Evolutionary conservation across 2,797 vertebrate genomes (phyloP).

Genomic region (Potorous gilbertii): DNA sequence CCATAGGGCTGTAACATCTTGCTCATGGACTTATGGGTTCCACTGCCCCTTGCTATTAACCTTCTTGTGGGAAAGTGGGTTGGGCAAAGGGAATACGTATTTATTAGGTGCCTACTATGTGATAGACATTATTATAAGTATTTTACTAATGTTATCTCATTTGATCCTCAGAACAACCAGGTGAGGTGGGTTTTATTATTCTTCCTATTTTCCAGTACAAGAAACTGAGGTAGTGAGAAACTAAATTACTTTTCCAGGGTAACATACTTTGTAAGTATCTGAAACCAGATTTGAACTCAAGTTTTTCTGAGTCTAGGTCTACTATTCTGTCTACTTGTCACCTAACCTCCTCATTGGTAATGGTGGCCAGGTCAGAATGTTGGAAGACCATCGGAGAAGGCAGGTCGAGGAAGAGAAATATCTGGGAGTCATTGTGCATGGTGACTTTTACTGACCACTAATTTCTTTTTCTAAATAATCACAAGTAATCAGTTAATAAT

Average conservation of each 20-base stretch:
- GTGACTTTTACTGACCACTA: background rate
- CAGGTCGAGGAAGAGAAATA: background rate
- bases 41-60: background rate
- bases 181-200: slow-evolving; percentile 19
- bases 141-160: background rate
- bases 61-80: background rate
- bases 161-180: background rate
- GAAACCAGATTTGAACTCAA: background rate
- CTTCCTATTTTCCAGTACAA: slow-evolving; percentile 8
- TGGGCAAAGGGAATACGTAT: background rate
- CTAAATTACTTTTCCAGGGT: background rate
- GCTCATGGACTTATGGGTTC: background rate
- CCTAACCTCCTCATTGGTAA: background rate
- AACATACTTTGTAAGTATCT: background rate
- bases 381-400: background rate
- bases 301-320: background rate
- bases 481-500: background rate
- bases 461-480: background rate
- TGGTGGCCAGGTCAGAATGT: background rate
- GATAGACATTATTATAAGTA: background rate
- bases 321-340: background rate
- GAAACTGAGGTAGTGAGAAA: background rate
- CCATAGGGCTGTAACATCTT: background rate
- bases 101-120: slow-evolving; percentile 30
- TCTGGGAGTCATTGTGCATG: background rate